phyloP scores from a whole-genome alignment of 2,797 vertebrate genomes.

The Sarcoramphus papa region DNA sequence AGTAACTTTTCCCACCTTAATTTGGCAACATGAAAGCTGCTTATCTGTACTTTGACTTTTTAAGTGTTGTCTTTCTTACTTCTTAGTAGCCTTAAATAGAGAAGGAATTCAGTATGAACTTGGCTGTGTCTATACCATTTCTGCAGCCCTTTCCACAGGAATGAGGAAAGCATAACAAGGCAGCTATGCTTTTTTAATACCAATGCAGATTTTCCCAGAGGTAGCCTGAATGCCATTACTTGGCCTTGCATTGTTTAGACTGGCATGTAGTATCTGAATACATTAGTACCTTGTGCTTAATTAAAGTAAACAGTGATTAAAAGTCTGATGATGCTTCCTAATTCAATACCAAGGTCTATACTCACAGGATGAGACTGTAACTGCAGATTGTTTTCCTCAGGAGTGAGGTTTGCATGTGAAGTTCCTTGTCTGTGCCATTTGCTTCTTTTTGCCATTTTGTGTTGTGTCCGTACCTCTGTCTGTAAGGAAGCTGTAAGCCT shows the following conservation, averaged over 20 bases:
- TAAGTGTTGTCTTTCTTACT: not conserved
- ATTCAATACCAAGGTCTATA: not conserved
- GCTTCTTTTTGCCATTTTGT: not conserved
- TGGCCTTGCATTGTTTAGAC: not conserved
- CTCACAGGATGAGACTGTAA: not conserved
- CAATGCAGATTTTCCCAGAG: not conserved
- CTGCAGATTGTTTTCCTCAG: not conserved
- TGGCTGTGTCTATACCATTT: not conserved
- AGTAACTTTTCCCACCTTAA: not conserved
- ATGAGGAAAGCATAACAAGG: not conserved
- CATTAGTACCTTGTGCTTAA: slow-evolving; percentile 13
- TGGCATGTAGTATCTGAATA: slow-evolving; percentile 36
- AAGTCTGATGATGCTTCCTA: slow-evolving; percentile 34
- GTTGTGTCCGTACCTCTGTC: not conserved
- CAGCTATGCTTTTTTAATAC: not conserved
- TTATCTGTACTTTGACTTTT: not conserved
- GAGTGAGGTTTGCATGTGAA: not conserved
- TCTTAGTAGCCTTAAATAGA: not conserved
- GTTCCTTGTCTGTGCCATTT: not conserved
- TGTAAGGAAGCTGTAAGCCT: not conserved
- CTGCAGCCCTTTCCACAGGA: not conserved
- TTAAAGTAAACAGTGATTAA: slow-evolving; percentile 49
- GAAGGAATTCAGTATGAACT: not conserved
- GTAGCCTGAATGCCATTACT: not conserved
- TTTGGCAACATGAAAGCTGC: not conserved